phyloP scores from a whole-genome alignment of 2,797 vertebrate genomes.

The Tadarida brasiliensis region DNA sequence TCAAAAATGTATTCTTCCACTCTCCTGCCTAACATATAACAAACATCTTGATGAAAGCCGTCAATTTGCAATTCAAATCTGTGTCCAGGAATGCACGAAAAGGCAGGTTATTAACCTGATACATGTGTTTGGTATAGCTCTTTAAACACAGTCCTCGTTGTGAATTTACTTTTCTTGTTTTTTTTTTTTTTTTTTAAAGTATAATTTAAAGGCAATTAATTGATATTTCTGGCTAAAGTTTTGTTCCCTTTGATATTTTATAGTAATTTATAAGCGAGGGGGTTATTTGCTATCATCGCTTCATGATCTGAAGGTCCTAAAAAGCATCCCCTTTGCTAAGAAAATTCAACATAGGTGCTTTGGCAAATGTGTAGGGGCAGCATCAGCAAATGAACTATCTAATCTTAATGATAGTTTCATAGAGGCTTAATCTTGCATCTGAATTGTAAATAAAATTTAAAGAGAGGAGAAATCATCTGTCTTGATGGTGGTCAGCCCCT shows the following conservation, averaged over 20 bases:
- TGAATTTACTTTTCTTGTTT: conserved; percentile 8
- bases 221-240: not conserved
- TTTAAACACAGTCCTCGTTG: not conserved
- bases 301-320: not conserved
- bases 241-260: conserved; percentile 36
- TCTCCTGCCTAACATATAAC: not conserved
- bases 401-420: not conserved
- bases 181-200: not conserved
- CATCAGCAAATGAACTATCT: conserved; percentile 5
- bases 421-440: not conserved
- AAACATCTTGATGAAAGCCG: conserved; percentile 26
- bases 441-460: conserved; percentile 51
- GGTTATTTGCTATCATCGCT: not conserved
- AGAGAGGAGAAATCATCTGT: not conserved
- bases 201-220: not conserved
- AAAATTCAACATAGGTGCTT: not conserved
- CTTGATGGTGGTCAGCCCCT: not conserved
- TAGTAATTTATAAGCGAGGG: not conserved
- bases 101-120: not conserved
- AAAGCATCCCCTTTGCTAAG: not conserved
- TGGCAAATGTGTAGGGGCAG: not conserved
- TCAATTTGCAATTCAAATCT: conserved; percentile 54
- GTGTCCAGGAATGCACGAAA: not conserved
- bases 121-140: not conserved
- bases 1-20: conserved; percentile 23